Percentiles rank a stretch among this genome's conserved stretches.
These are phyloP conservation scores for Sus cebifrons DNA, from an alignment of 2,797 vertebrate species.

Conservation along the genomic window DNA sequence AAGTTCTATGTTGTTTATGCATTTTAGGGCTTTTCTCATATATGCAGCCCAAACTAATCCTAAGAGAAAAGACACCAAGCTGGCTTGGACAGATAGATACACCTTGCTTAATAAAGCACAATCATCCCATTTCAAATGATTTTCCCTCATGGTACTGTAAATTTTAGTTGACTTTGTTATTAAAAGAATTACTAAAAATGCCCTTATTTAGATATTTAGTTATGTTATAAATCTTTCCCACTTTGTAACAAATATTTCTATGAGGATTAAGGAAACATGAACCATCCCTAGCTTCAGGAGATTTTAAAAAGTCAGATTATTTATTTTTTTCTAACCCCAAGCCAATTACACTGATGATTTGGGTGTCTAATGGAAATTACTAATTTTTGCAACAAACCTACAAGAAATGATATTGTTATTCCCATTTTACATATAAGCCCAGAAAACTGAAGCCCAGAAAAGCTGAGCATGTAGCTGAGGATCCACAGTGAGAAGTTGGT, in stretches of 20 bases:
- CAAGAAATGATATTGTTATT: background rate
- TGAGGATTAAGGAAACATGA: background rate
- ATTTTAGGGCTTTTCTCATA: background rate
- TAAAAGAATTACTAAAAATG: background rate
- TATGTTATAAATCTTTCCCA: background rate
- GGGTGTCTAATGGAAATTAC: background rate
- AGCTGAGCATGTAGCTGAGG: background rate
- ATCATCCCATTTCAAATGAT: background rate
- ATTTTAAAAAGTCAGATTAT: background rate
- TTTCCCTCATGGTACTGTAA: background rate
- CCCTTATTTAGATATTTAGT: conserved; percentile 18
- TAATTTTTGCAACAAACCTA: background rate
- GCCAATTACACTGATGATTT: background rate
- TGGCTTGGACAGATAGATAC: background rate
- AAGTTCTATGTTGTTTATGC: background rate
- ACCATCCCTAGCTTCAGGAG: background rate
- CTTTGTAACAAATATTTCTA: background rate
- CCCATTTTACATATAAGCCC: background rate
- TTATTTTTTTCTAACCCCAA: background rate
- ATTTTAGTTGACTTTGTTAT: conserved; percentile 7
- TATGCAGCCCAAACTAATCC: background rate
- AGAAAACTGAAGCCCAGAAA: background rate
- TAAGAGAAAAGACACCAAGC: background rate
- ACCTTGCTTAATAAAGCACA: background rate
- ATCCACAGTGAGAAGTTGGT: background rate